Base-by-base conservation (phyloP, 2,797 vertebrate species). In the Taenioides sp. region DNA sequence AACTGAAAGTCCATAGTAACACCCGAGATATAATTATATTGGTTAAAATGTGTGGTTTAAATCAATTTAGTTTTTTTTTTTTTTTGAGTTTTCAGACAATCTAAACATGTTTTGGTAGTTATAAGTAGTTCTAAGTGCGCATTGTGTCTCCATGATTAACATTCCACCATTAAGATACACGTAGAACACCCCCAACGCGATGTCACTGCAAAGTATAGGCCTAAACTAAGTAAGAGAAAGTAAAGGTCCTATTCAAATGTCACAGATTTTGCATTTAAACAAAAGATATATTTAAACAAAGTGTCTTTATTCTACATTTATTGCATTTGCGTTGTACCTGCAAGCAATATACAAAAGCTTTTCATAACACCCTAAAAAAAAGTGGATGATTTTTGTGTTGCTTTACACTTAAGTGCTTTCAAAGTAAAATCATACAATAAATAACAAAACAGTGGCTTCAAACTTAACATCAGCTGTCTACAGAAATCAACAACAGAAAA, bases 321-420 rank as follows among this genome's bases (percentile, higher is more conserved):
- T 28, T 59, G 28, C 57, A 67, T 78, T 31, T 84, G 87, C 86
- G 76, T 87, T 88, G 87, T 82, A 90, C 86, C 88, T 88, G 88
- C 84, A 89, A 90, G 83, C 85, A 87, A 86, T 9, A 16, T 47
- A 65, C 63, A 65, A 47, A 70, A 76, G 79, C 69, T 73, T 79
- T 76, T 74, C 17, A 77, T 68, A 76, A 74, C 27, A 70, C 55
- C 18, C 0, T 65, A 70, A 68, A 74, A 68, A 74, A 78, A 11
- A 10, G 49, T 50, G 31, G 28, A 12, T 76, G 4, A 67, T 70
- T 20, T 55, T 67, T 14, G 71, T 71, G 28, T 72, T 34, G 65
- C 40, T 61, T 65, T 62, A 81, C 80, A 76, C 0, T 57, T 2
- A 81, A 88, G 80, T 88, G 80, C 80, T 77, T 70, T 52, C 62